Evolutionary conservation across 2,888 invertebrate genomes (phyloP).

Genomic region (Drepanosiphum platanoidis): DNA sequence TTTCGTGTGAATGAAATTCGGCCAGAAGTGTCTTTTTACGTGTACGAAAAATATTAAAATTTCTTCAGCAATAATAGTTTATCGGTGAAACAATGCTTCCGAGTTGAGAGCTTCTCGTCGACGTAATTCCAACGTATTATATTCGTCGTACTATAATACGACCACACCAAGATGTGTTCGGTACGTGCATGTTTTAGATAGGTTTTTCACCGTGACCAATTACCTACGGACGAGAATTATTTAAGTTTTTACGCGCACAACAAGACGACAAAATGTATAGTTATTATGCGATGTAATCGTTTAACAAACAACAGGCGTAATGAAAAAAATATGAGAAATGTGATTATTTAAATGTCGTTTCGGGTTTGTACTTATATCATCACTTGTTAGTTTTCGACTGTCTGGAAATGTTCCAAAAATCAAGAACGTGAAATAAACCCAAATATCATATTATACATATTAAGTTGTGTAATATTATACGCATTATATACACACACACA

Average conservation of each 20-base stretch:
- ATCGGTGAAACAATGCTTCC: neutral
- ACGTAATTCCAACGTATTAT: conserved; percentile 11
- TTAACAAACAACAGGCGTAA: conserved; percentile 40
- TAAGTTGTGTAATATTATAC: conserved; percentile 9
- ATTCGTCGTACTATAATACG: neutral
- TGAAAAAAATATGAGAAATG: conserved; percentile 25
- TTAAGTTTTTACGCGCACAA: conserved; percentile 18
- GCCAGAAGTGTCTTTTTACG: too few relatives aligned
- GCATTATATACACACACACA: neutral
- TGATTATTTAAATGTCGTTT: conserved; percentile 40
- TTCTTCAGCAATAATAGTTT: neutral
- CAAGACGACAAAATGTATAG: conserved; percentile 3
- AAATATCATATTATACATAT: neutral
- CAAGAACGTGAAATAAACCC: conserved; percentile 32
- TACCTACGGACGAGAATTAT: conserved; percentile 1
- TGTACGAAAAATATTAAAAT: neutral
- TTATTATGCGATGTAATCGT: neutral
- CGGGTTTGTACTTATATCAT: conserved; percentile 29
- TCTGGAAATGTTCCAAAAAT: conserved; percentile 31
- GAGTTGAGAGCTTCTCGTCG: neutral
- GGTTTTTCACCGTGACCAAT: conserved; percentile 27
- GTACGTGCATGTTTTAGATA: conserved; percentile 31
- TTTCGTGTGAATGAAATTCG: too few relatives aligned
- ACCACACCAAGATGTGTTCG: neutral
- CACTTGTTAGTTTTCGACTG: neutral